Base-by-base conservation (phyloP, 2,113 vertebrate species). In the Polypterus bichir region DNA sequence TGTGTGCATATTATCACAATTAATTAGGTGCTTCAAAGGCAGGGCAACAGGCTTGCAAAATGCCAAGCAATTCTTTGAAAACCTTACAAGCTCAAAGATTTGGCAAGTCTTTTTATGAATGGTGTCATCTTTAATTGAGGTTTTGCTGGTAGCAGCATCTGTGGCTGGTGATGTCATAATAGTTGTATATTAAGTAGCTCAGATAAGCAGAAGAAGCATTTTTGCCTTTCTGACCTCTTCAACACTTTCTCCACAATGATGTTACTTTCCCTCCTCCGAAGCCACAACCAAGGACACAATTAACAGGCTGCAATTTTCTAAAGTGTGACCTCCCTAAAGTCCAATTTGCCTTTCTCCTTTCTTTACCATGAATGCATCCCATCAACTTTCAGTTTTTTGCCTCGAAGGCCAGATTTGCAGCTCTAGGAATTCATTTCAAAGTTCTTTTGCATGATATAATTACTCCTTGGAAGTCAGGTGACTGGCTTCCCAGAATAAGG, bases 221-320 rank as follows among this genome's bases (percentile, higher is more conserved):
- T 58, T 52, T 66, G 67, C 68, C 65, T 66, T 64, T 3, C 5
- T 60, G 65, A 63, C 7, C n/a, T 48, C 68, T 66, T 9, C 46
- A 56, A 65, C 55, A 47, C 49, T 5, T 58, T 47, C 64, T 62
- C 49, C 57, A 49, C 4, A 4, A 3, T 27, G 44, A 45, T 9
- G 7, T 52, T 10, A 52, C 10, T 3, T 45, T 44, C 9, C 9
- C 46, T 45, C 7, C 44, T 45, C 5, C 44, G 3, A 45, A 7
- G 6, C 56, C 56, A 58, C 56, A 58, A 45, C 5, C 44, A 3
- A 45, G n/a, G 6, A 27, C 56, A 58, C 56, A 45, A 45, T 58
- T 58, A 58, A 7, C 3, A 45, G 44, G 44, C 56, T 4, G 44
- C 44, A 58, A 45, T 45, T 45, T 4, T 5, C 5, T 5, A 58